Percentiles rank a stretch among this genome's conserved stretches.
Conservation (phyloP, 2,113 vertebrate genomes). For the Athene cunicularia region DNA sequence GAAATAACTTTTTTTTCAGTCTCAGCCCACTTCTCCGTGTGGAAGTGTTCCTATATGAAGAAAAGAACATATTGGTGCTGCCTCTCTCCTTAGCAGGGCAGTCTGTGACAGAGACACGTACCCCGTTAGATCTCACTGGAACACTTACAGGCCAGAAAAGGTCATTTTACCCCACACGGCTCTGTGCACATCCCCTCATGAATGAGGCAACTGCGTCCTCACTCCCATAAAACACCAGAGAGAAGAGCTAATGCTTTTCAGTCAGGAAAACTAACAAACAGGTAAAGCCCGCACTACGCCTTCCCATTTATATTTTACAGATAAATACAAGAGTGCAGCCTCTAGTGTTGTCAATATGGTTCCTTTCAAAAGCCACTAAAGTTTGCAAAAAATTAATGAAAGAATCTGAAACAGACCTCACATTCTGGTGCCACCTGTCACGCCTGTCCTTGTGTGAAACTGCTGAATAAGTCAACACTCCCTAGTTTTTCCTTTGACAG, state of each 20-base stretch:
- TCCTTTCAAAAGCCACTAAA: conserved; percentile 60
- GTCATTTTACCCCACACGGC: background rate
- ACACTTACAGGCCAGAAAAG: background rate
- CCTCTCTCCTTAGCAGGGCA: background rate
- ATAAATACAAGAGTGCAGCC: background rate
- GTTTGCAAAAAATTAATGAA: conserved; percentile 65
- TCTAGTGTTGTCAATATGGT: conserved; percentile 39
- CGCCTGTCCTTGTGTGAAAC: conserved; percentile 63
- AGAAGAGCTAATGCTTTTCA: background rate
- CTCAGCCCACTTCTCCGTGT: background rate
- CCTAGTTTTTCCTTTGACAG: conserved; percentile 46
- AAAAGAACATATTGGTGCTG: background rate
- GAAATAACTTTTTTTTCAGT: background rate
- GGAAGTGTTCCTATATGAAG: background rate
- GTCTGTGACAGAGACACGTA: background rate
- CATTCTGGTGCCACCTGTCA: conserved; percentile 67
- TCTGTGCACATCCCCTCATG: background rate
- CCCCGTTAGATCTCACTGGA: background rate
- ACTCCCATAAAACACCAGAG: background rate
- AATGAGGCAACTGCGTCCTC: background rate
- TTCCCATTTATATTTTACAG: background rate
- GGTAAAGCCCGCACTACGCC: background rate
- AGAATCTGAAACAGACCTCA: conserved; percentile 62
- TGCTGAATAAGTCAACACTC: conserved; percentile 64
- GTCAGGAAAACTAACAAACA: background rate